Conservation (phyloP, 2,888 invertebrate species). For the Lithophane leautieri region DNA sequence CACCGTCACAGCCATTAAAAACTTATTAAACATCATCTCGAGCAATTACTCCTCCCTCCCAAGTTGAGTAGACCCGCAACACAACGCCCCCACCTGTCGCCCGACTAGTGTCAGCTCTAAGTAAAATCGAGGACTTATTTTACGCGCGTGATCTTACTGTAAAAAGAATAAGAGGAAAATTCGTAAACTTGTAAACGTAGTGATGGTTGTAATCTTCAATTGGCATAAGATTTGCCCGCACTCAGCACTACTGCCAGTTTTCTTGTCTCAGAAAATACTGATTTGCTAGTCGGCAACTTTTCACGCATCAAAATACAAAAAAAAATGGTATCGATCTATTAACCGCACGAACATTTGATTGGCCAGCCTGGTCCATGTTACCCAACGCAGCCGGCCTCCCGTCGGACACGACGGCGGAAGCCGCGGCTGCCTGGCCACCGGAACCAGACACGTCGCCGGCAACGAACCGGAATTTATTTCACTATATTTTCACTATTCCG, state of each 20-base stretch:
- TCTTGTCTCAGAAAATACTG: not conserved
- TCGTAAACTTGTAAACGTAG: not conserved
- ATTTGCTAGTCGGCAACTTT: not conserved
- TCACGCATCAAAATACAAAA: not conserved
- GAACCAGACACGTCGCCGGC: constrained; percentile 72
- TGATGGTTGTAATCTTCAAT: constrained; percentile 2
- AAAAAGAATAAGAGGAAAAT: constrained; percentile 8
- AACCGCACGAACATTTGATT: not conserved
- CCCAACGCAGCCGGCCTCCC: constrained; percentile 13
- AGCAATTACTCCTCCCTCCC: constrained; percentile 89
- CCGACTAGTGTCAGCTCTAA: constrained; percentile 53
- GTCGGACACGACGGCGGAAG: constrained; percentile 67
- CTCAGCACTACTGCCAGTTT: not conserved
- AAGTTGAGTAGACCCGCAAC: constrained; percentile 61
- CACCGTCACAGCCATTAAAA: constrained; percentile 91
- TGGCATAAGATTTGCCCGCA: not conserved
- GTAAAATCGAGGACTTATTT: constrained; percentile 52
- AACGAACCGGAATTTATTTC: constrained; percentile 67
- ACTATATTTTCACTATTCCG: constrained; percentile 63
- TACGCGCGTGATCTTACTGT: constrained; percentile 22
- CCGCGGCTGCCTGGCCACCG: constrained; percentile 72
- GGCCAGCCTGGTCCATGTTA: not conserved
- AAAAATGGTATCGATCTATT: not conserved
- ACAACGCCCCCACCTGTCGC: constrained; percentile 60
- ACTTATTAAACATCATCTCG: constrained; percentile 93